phyloP scores from a whole-genome alignment of 2,113 vertebrate genomes.

The Coptodon bakossiorum region DNA sequence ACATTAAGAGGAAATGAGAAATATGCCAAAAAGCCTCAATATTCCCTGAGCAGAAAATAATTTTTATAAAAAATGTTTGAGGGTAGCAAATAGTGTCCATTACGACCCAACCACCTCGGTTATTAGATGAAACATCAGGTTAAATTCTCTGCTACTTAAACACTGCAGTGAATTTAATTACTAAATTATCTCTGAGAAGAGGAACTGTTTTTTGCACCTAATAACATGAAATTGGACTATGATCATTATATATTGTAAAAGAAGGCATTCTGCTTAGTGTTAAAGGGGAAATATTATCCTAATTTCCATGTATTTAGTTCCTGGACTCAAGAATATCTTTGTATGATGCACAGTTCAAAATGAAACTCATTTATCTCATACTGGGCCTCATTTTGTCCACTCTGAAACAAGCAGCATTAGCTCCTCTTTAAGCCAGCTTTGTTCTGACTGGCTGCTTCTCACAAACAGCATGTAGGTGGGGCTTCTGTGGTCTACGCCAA shows the following conservation, averaged over 20 bases:
- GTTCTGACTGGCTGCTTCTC: neutral
- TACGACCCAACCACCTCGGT: neutral
- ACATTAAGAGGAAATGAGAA: neutral
- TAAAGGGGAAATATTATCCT: neutral
- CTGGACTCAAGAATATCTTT: neutral
- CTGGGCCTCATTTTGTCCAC: neutral
- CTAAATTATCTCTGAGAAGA: neutral
- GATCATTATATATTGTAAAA: neutral
- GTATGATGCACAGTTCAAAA: neutral
- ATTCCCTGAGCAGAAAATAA: neutral
- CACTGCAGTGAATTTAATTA: neutral
- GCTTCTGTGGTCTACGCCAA: neutral
- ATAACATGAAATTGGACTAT: neutral
- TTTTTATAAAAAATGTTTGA: neutral
- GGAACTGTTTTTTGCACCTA: neutral
- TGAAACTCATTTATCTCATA: neutral
- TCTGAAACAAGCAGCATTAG: neutral
- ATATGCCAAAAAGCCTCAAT: neutral
- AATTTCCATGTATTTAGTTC: neutral
- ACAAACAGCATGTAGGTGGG: neutral
- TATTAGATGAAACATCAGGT: neutral
- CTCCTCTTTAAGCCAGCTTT: neutral
- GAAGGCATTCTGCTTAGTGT: neutral
- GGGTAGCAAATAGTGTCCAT: neutral
- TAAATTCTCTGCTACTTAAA: neutral